Percentiles rank a stretch among this genome's conserved stretches.
phyloP scores from a whole-genome alignment of 2,888 invertebrate species.

The Eremobia ochroleuca region DNA sequence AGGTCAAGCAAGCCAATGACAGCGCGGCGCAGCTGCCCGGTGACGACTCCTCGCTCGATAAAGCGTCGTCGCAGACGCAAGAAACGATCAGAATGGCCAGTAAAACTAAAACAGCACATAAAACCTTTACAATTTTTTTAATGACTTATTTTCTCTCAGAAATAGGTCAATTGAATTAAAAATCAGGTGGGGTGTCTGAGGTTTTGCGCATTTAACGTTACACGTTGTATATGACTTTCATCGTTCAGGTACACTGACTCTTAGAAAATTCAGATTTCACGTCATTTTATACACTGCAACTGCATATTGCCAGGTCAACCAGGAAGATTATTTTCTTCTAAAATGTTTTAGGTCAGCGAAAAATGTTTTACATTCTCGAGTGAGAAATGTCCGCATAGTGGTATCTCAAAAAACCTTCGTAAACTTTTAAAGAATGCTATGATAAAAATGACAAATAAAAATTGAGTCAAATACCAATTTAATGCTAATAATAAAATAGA shows the following conservation, averaged over 20 bases:
- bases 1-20: too few relatives aligned
- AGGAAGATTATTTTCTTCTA: constrained; percentile 17
- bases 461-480: neutral
- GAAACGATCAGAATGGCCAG: too few relatives aligned
- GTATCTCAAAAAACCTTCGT: neutral
- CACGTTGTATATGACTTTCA: too few relatives aligned
- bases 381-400: constrained; percentile 47
- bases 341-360: constrained; percentile 66
- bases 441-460: constrained; percentile 9
- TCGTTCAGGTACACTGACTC: neutral
- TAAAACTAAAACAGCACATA: too few relatives aligned
- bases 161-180: too few relatives aligned
- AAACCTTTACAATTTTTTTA: too few relatives aligned
- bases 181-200: too few relatives aligned
- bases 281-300: neutral
- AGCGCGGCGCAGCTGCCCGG: too few relatives aligned
- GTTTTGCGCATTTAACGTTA: too few relatives aligned
- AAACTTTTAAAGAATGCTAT: constrained; percentile 56
- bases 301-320: neutral
- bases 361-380: constrained; percentile 68
- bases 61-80: too few relatives aligned
- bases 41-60: too few relatives aligned
- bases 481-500: neutral
- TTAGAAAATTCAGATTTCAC: neutral
- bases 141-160: too few relatives aligned